Conservation (phyloP, 2,888 invertebrate genomes). For the Prosapia bicincta region DNA sequence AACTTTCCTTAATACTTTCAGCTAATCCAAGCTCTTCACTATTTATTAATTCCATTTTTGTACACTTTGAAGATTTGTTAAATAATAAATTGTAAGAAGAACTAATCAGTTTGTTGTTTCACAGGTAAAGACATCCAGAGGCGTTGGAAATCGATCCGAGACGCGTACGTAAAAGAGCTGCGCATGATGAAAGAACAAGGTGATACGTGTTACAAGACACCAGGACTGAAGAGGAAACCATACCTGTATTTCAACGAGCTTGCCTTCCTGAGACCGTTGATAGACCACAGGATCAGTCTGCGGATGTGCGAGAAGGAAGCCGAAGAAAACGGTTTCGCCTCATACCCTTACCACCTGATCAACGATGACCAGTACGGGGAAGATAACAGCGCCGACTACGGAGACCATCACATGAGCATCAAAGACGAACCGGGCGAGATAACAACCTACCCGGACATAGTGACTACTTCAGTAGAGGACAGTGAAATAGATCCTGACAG, state of each 20-base stretch:
- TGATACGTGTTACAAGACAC: neutral
- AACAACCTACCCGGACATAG: neutral
- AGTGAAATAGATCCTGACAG: neutral
- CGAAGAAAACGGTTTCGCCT: neutral
- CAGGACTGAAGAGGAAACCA: constrained; percentile 1
- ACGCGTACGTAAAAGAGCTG: constrained; percentile 8
- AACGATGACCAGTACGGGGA: neutral
- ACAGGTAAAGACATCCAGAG: constrained; percentile 14
- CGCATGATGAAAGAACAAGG: constrained; percentile 10
- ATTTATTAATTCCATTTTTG: too few relatives aligned
- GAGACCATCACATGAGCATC: neutral
- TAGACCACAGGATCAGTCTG: neutral
- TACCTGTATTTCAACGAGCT: constrained; percentile 12
- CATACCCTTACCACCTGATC: neutral
- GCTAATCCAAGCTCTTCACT: too few relatives aligned
- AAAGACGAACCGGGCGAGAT: neutral
- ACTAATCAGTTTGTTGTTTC: too few relatives aligned
- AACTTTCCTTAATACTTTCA: too few relatives aligned
- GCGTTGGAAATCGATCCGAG: constrained; percentile 16
- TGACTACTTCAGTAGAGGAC: neutral
- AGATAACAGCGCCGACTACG: neutral
- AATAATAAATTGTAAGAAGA: too few relatives aligned
- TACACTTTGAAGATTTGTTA: too few relatives aligned
- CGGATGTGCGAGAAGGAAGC: neutral
- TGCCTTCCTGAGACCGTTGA: constrained; percentile 1